These are phyloP conservation scores for Drosophila trapezifrons DNA, from an alignment of 1,140 invertebrate genomes.

Conservation along the genomic window DNA sequence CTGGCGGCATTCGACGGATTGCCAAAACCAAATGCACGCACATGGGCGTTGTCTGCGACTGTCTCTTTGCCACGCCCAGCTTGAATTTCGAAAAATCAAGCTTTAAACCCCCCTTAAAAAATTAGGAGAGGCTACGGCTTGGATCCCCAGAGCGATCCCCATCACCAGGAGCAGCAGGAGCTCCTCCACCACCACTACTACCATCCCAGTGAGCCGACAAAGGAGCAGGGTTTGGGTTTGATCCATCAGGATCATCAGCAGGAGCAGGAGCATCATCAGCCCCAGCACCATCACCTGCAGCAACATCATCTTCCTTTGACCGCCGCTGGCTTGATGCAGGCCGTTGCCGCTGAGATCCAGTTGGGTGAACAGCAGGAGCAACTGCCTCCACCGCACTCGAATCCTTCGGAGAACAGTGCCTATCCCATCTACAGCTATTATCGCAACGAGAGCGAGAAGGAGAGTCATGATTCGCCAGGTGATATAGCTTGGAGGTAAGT, in stretches of 20 bases:
- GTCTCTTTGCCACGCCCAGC: constrained; percentile 22
- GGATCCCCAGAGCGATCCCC: constrained; percentile 23
- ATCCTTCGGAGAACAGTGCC: constrained; percentile 19
- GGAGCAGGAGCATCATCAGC: constrained; percentile 8
- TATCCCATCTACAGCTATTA: constrained; percentile 67
- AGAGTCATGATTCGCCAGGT: constrained; percentile 15
- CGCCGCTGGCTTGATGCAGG: constrained; percentile 54
- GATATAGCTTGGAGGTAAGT: constrained; percentile 68
- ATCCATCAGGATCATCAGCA: constrained; percentile 6
- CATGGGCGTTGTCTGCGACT: constrained; percentile 51
- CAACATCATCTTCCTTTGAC: constrained; percentile 40
- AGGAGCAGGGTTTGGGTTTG: constrained; percentile 17
- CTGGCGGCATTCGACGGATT: constrained; percentile 45
- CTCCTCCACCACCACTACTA: constrained; percentile 21
- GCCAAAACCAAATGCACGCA: constrained; percentile 62
- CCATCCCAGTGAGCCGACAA: background rate
- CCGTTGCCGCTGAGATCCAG: constrained; percentile 51
- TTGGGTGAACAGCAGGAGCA: constrained; percentile 45
- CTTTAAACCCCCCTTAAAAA: background rate
- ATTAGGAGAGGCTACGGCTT: constrained; percentile 39
- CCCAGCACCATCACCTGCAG: constrained; percentile 34
- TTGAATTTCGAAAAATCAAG: background rate
- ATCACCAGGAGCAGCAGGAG: constrained; percentile 29
- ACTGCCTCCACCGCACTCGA: constrained; percentile 12
- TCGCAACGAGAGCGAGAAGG: constrained; percentile 36